phyloP scores from a whole-genome alignment of 2,888 invertebrate genomes.

The Drosophila vallismaia region DNA sequence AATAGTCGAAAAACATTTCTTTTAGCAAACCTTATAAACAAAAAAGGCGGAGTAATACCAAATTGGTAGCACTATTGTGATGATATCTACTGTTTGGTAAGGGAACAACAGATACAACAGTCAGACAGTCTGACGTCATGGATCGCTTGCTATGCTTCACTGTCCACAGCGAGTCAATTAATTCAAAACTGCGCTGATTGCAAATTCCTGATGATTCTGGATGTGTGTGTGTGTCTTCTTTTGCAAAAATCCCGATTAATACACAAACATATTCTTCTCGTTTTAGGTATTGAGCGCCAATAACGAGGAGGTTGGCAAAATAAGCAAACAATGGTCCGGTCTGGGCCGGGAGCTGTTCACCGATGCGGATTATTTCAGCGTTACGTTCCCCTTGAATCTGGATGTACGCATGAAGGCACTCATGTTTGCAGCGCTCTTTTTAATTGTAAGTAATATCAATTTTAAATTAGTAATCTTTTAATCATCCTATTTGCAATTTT shows the following conservation, averaged over 20 bases:
- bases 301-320: slow-evolving; percentile 91
- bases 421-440: slow-evolving; percentile 89
- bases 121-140: slow-evolving; percentile 53
- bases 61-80: not conserved
- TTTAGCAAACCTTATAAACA: not conserved
- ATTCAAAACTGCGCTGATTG: slow-evolving; percentile 24
- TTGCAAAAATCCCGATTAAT: slow-evolving; percentile 19
- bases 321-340: slow-evolving; percentile 94
- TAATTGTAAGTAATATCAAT: slow-evolving; percentile 87
- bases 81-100: slow-evolving; percentile 11
- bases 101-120: slow-evolving; percentile 4
- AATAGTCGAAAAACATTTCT: not conserved
- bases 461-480: not conserved
- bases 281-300: slow-evolving; percentile 89
- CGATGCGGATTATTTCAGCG: slow-evolving; percentile 92
- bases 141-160: slow-evolving; percentile 47
- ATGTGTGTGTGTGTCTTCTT: not conserved
- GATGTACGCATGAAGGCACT: slow-evolving; percentile 92
- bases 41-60: not conserved
- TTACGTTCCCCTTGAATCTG: slow-evolving; percentile 93
- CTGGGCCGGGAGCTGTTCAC: slow-evolving; percentile 91
- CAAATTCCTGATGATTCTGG: not conserved
- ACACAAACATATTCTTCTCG: slow-evolving; percentile 35
- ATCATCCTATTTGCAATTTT: not conserved
- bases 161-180: slow-evolving; percentile 48